phyloP scores from a whole-genome alignment of 2,113 vertebrate genomes.

The Protomyctophum bolini region DNA sequence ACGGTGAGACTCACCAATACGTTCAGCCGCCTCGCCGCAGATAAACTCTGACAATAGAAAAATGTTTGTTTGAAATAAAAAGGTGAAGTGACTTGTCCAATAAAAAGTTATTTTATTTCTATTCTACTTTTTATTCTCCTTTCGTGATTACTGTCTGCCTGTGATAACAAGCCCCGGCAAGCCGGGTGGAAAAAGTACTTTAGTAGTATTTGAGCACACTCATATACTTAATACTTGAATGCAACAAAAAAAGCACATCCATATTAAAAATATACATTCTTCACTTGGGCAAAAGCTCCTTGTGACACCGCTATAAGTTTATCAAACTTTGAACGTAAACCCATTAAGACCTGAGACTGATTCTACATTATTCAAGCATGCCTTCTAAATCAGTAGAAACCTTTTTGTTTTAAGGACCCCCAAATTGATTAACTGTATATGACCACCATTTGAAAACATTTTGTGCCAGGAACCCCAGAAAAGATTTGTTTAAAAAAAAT shows the following conservation, averaged over 20 bases:
- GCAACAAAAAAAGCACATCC: no score
- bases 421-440: no score
- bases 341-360: no score
- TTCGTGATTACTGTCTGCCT: conserved; percentile 18
- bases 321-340: neutral
- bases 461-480: no score
- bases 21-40: conserved; percentile 49
- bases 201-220: conserved; percentile 4
- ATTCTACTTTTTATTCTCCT: conserved; percentile 54
- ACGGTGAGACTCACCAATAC: conserved; percentile 49
- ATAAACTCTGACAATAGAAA: neutral
- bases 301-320: neutral
- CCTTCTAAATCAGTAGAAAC: no score
- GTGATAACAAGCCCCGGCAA: no score
- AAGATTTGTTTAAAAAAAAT: no score
- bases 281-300: no score
- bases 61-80: conserved; percentile 20
- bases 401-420: no score
- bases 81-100: conserved; percentile 61
- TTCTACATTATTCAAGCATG: no score
- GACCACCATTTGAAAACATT: no score
- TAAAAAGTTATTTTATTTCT: conserved; percentile 66
- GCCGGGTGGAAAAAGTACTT: neutral
- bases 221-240: neutral
- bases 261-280: no score